Evolutionary conservation across 2,797 vertebrate genomes (phyloP), one percentile per base, ranked within the genome.

Genomic region (Dallia pectoralis): DNA sequence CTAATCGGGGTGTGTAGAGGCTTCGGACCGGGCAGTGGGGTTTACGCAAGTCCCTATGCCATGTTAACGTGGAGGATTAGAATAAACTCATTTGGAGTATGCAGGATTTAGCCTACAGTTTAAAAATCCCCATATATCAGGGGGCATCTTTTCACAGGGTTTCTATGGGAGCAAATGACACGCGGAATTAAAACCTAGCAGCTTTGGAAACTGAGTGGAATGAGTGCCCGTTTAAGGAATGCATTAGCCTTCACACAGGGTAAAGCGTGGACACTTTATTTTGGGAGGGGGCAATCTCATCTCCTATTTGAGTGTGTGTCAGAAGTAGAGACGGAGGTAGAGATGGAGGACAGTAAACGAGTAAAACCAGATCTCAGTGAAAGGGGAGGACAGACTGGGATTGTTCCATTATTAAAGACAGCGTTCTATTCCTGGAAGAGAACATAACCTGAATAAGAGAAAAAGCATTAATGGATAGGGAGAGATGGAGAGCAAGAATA

Each of bases 1-100:
- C 0, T 62, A 69, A 53, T 25, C 69, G 81, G 88, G 90, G 88
- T 88, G 89, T 87, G 53, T 51, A 73, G 32, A 67, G 27, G 33
- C 36, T 56, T 49, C 8, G 33, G 33, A 16, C 33, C 74, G 78
- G 76, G 69, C 77, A 80, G 33, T 79, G 16, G 1, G 15, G 61
- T 63, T 76, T 47, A 79, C 1, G 40, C 71, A 74, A 36, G 72
- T 83, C 64, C 67, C 67, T 51, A 49, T 33, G 67, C 64, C 71
- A 73, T 74, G 70, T 72, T 71, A 63, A 69, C 61, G 73, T 78
- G 66, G 33, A 16, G 49, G 70, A 11, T 76, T 79, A 68, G 71
- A 74, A 79, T 44, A 25, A 67, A 76, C 65, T 69, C 16, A 66
- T 77, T 29, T 71, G 33, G 33, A 8, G 12, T 36, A 33, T 29